Evolutionary conservation across 2,797 vertebrate species (phyloP).

Genomic region (Argyrosomus regius): DNA sequence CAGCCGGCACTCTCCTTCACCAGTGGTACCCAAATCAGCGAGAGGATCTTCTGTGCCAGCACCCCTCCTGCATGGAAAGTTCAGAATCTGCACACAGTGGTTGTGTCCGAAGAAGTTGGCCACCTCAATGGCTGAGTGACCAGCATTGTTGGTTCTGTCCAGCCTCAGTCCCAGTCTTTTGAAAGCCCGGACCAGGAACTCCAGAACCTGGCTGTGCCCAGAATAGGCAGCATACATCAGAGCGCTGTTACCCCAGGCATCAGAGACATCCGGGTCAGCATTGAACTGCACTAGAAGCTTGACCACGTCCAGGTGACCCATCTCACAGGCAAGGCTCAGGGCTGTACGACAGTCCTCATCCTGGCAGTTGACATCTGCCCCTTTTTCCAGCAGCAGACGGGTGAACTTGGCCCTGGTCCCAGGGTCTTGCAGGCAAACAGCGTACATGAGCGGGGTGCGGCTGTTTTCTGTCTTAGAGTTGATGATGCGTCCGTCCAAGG

Average conservation of each 20-base stretch:
- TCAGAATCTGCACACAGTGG: constrained; percentile 89
- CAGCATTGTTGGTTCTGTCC: constrained; percentile 88
- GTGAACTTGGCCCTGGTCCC: constrained; percentile 88
- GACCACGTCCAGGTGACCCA: constrained; percentile 89
- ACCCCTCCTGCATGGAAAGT: constrained; percentile 69
- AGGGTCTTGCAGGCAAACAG: constrained; percentile 87
- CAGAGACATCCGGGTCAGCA: constrained; percentile 90
- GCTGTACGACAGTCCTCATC: constrained; percentile 91
- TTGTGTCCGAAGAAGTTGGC: constrained; percentile 89
- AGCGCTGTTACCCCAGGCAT: constrained; percentile 90
- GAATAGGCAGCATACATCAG: constrained; percentile 92
- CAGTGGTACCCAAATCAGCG: constrained; percentile 51
- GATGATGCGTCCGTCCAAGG: constrained; percentile 92
- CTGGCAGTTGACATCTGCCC: constrained; percentile 89
- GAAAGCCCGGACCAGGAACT: constrained; percentile 92
- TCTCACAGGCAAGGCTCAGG: constrained; percentile 90
- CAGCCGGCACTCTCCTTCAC: constrained; percentile 61
- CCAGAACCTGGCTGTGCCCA: constrained; percentile 89
- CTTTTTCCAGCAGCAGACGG: constrained; percentile 90
- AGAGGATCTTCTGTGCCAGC: constrained; percentile 59
- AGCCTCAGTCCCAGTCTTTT: constrained; percentile 91
- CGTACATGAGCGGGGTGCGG: constrained; percentile 92
- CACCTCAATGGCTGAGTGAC: constrained; percentile 89
- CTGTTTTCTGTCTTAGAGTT: constrained; percentile 91
- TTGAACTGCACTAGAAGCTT: constrained; percentile 94